These are phyloP conservation scores for Scrobipalpa atriplicella DNA, from an alignment of 2,888 invertebrate genomes.

Conservation along the genomic window DNA sequence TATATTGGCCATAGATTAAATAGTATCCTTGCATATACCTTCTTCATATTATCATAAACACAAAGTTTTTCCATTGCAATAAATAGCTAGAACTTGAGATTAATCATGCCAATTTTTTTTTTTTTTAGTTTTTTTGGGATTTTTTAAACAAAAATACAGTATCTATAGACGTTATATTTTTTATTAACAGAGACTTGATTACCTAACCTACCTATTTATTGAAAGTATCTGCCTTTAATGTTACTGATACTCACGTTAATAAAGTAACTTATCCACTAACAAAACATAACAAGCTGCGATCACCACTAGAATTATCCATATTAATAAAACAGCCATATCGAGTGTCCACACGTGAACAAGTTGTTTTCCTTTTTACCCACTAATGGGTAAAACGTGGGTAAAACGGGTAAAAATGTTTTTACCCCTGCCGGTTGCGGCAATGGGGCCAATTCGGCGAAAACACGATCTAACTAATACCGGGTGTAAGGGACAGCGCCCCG, in stretches of 20 bases:
- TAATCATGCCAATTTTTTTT: too few relatives aligned
- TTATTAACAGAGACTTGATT: too few relatives aligned
- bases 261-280: conserved; percentile 28
- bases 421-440: conserved; percentile 37
- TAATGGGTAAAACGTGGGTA: conserved; percentile 22
- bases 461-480: too few relatives aligned
- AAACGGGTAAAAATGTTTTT: conserved; percentile 15
- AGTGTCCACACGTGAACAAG: conserved; percentile 67
- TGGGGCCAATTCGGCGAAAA: background rate
- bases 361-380: conserved; percentile 39
- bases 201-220: too few relatives aligned
- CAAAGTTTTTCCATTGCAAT: too few relatives aligned
- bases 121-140: too few relatives aligned
- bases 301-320: conserved; percentile 50
- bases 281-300: conserved; percentile 60
- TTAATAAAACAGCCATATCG: conserved; percentile 73
- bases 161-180: too few relatives aligned
- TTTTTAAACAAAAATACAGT: too few relatives aligned
- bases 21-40: too few relatives aligned
- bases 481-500: too few relatives aligned
- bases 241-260: conserved; percentile 25
- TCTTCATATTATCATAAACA: too few relatives aligned
- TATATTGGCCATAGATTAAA: background rate
- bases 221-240: background rate
- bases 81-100: too few relatives aligned